Evolutionary conservation across 2,888 invertebrate genomes (phyloP), one percentile per base, ranked within the genome.

Genomic region (Latrodectus hesperus): DNA sequence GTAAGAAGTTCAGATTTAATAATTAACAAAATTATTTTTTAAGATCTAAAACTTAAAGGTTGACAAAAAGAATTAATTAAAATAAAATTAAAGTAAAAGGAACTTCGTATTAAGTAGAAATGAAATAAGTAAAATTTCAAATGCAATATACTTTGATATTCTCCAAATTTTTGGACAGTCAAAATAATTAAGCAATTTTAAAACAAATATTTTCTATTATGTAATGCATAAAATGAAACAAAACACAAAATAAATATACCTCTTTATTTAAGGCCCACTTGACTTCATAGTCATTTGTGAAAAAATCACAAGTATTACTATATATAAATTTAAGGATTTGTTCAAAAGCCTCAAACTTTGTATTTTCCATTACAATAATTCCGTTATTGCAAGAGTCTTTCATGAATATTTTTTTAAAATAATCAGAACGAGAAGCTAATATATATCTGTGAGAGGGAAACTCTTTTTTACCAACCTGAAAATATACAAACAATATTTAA

Each of bases 361-460:
- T 92, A 86, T 94, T 94, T 0, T 94, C 93, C 8, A 95, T 91
- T 22, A 91, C 90, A 0, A 95, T 91, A 0, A 93, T 92, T 16
- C 90, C 90, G 17, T 85, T 84, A 49, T 55, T 53, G 26, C 52
- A 73, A 26, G 86, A 74, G 11, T 73, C 78, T 10, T 75, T 68
- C 38, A 92, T 91, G 87, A 95, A 93, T 3, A 94, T 90, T 86
- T 94, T 94, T 90, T 94, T 93, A 10, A 96, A 93, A 26, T 94
- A 94, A 10, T 94, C 94, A 87, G 95, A 95, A 89, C 94, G 93
- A 0, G 94, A 94, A 0, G 95, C 94, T 0, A 97, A 91, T 77
- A 97, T 94, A 92, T 94, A 96, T 90, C 94, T 94, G 92, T 97
- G 97, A 0, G 95, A 96, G 0, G 95, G 94, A 92, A 94, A 96